These are phyloP conservation scores for Eptesicus fuscus DNA, from an alignment of 2,113 vertebrate species.

Conservation along the genomic window DNA sequence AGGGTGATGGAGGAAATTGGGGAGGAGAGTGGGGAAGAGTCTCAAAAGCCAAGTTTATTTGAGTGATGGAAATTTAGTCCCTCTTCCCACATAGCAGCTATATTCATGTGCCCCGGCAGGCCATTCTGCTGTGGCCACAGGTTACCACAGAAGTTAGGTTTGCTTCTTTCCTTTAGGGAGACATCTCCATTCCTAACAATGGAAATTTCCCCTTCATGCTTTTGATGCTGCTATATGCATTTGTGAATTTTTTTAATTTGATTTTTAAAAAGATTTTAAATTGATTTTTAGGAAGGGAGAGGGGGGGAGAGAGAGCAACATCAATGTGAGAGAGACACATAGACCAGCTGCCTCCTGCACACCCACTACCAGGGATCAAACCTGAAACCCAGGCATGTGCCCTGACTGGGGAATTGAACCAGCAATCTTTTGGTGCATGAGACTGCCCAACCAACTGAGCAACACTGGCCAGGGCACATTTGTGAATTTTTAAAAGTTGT, in stretches of 20 bases:
- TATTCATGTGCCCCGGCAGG: not conserved
- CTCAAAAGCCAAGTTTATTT: not conserved
- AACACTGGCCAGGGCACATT: not conserved
- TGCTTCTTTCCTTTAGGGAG: not conserved
- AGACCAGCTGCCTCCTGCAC: too few relatives aligned
- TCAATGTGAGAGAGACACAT: too few relatives aligned
- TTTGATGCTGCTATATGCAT: not conserved
- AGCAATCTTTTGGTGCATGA: too few relatives aligned
- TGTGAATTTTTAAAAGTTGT: not conserved
- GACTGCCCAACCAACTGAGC: too few relatives aligned
- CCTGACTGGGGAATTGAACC: too few relatives aligned
- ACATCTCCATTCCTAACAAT: not conserved
- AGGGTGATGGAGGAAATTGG: not conserved
- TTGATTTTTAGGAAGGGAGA: too few relatives aligned
- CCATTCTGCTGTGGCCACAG: not conserved
- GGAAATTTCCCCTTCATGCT: not conserved
- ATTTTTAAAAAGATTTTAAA: too few relatives aligned
- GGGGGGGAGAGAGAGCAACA: too few relatives aligned
- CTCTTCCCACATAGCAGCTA: not conserved
- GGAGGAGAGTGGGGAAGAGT: not conserved
- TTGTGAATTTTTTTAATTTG: not conserved
- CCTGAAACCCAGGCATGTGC: too few relatives aligned
- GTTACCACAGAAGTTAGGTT: not conserved
- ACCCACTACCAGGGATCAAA: too few relatives aligned
- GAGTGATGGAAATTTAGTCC: not conserved